Conservation (phyloP, 2,888 invertebrate species). For the Agriopis aurantiaria region DNA sequence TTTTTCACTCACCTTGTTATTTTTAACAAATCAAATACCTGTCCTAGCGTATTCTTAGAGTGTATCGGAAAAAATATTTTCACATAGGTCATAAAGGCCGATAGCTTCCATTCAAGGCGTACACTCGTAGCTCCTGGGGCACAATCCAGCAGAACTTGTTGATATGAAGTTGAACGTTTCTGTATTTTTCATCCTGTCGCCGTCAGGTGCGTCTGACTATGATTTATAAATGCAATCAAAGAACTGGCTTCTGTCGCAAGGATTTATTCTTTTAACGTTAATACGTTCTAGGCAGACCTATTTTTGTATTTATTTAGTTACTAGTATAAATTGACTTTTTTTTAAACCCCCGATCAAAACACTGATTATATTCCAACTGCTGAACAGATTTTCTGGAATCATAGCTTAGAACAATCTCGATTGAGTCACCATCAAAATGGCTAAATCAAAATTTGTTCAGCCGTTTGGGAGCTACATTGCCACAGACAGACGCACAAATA, state of each 20-base stretch:
- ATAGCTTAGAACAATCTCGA: too few species aligned
- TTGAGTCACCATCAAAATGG: too few species aligned
- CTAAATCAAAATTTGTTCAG: too few species aligned
- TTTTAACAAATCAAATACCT: too few species aligned
- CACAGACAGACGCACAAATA: too few species aligned
- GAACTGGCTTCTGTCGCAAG: slow-evolving; percentile 29
- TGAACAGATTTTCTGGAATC: too few species aligned
- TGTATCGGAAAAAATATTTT: background rate
- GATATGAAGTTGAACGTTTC: slow-evolving; percentile 64
- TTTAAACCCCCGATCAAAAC: too few species aligned
- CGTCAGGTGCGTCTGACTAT: slow-evolving; percentile 78
- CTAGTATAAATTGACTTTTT: background rate
- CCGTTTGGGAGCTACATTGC: too few species aligned
- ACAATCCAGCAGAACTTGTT: slow-evolving; percentile 61
- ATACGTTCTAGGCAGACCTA: background rate
- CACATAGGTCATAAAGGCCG: background rate
- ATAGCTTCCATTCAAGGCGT: slow-evolving; percentile 31
- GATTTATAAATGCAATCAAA: slow-evolving; percentile 64
- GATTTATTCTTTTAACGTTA: slow-evolving; percentile 29
- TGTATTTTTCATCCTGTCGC: slow-evolving; percentile 72
- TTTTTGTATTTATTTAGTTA: background rate
- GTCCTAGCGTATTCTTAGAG: too few species aligned
- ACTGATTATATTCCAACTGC: too few species aligned
- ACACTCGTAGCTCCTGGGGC: slow-evolving; percentile 15
- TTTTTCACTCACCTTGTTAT: too few species aligned